Evolutionary conservation across 2,113 vertebrate species (phyloP).

Genomic region (Clarias macrocephalus): DNA sequence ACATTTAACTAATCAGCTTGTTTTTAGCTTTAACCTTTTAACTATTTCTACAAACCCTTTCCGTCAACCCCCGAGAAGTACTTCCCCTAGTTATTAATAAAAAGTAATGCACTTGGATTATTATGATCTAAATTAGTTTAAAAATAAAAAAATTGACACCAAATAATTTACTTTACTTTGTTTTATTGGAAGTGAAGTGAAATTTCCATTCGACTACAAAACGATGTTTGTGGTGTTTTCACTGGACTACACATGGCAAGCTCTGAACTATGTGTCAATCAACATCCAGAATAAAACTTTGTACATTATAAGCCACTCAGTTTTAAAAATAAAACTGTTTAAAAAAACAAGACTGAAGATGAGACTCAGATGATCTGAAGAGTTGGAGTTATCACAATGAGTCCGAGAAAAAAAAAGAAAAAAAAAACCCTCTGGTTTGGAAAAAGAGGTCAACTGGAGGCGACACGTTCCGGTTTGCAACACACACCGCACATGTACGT

Average conservation of each 20-base stretch:
- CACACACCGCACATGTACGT: not conserved
- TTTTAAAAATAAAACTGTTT: conserved; percentile 96
- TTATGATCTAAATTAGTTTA: not conserved
- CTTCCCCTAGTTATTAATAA: not conserved
- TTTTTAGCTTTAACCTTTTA: too few species aligned
- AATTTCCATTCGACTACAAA: conserved; percentile 85
- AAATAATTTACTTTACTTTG: conserved; percentile 36
- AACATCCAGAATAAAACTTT: conserved; percentile 80
- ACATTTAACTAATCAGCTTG: too few species aligned
- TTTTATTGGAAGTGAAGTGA: conserved; percentile 88
- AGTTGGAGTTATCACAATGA: conserved; percentile 3
- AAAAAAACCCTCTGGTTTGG: conserved; percentile 16
- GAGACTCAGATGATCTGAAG: conserved; percentile 32
- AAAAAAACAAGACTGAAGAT: conserved; percentile 55
- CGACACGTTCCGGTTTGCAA: conserved; percentile 22
- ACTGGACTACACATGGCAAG: conserved; percentile 84
- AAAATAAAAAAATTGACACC: conserved; percentile 9
- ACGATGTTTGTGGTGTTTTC: conserved; percentile 63
- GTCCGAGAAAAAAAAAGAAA: not conserved
- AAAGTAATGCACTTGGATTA: not conserved
- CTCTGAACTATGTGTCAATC: conserved; percentile 74
- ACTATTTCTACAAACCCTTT: too few species aligned
- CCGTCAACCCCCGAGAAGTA: too few species aligned
- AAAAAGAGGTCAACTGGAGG: conserved; percentile 16
- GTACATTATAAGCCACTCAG: conserved; percentile 89